Evolutionary conservation across 2,113 vertebrate species (phyloP).

Genomic region (Nematolebias whitei): DNA sequence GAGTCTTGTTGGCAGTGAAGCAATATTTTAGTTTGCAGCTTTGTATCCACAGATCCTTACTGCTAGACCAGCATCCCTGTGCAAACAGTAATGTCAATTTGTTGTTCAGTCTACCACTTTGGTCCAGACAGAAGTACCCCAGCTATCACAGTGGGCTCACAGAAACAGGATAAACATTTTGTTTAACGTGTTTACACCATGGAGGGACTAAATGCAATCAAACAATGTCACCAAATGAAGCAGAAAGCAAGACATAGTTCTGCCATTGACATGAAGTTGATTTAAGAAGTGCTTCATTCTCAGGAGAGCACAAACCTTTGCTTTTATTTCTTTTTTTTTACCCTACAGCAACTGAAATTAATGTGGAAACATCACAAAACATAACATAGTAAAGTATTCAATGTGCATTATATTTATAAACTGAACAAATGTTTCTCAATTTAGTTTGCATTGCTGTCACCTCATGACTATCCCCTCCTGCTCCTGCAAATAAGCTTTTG

Average conservation of each 20-base stretch:
- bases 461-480: too few relatives aligned
- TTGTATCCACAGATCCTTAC: not conserved
- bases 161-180: not conserved
- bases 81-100: not conserved
- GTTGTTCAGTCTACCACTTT: not conserved
- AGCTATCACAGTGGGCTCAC: not conserved
- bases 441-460: too few relatives aligned
- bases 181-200: not conserved
- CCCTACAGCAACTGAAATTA: not conserved
- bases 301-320: too few relatives aligned
- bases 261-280: too few relatives aligned
- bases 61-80: not conserved
- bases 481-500: too few relatives aligned
- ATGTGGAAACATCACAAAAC: not conserved
- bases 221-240: too few relatives aligned
- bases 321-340: not conserved
- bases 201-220: not conserved
- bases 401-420: too few relatives aligned
- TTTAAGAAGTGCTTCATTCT: too few relatives aligned
- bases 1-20: conserved; percentile 19
- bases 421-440: not conserved
- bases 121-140: not conserved
- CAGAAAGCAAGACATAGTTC: too few relatives aligned
- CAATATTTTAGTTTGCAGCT: conserved; percentile 19
- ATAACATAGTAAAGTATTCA: not conserved